Evolutionary conservation across 2,797 vertebrate genomes (phyloP), one percentile per base, ranked within the genome.

Genomic region (Margarornis squamiger): DNA sequence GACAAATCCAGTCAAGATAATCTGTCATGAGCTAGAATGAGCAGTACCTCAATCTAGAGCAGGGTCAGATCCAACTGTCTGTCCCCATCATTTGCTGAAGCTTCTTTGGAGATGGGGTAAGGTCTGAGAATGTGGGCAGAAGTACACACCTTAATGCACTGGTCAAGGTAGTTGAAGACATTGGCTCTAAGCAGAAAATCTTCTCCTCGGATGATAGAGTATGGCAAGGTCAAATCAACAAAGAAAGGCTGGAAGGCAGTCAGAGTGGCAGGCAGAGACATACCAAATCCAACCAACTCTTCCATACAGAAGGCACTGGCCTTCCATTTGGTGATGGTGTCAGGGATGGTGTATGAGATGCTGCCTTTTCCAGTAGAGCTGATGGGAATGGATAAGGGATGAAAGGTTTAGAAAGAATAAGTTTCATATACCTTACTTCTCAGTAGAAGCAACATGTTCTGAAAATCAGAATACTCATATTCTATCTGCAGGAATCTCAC

Each of bases 291-390:
- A 66, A 27, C 15, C 29, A 95, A 9, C 36, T 87, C 94, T 38
- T 96, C 95, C 86, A 99, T 75, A 89, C 99, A 99, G 97, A 99
- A 98, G 3, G 98, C 98, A 58, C 96, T 98, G 1, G 98, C 98
- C 6, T 97, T 98, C 99, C 99, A 99, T 54, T 98, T 97, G 0
- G 99, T 99, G 95, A 99, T 98, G 87, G 98, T 98, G 96, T 99
- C 98, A 3, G 99, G 99, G 30, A 98, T 92, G 0, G 86, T 98
- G 77, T 96, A 92, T 22, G 88, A 76, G 48, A 97, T 51, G 30
- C 48, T 95, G 63, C 92, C 91, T 74, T 68, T 86, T 51, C 97
- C 97, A 82, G 94, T 86, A 52, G 96, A 93, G 74, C 98, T 98
- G 75, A 9, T 68, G 7, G 36, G 18, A 85, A 91, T 49, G 46